phyloP scores from a whole-genome alignment of 2,797 vertebrate species.

The Nannoperca obscura region DNA sequence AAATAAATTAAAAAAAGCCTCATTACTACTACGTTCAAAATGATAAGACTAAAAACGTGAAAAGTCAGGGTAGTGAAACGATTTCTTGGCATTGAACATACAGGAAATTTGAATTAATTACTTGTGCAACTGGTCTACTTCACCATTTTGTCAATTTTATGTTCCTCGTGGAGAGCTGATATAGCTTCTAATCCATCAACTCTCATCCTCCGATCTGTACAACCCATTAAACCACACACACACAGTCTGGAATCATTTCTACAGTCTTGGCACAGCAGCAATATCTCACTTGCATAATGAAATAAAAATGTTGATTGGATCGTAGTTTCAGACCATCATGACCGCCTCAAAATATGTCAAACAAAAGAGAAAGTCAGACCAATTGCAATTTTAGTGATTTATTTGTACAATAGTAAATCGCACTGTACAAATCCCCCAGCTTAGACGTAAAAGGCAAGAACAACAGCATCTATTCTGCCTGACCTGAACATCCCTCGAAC shows the following conservation, averaged over 20 bases:
- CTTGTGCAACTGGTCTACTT: neutral
- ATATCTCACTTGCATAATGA: constrained; percentile 23
- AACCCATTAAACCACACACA: constrained; percentile 20
- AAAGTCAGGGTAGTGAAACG: neutral
- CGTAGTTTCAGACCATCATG: neutral
- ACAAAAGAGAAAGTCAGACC: constrained; percentile 36
- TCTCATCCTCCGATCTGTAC: constrained; percentile 65
- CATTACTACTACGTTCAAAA: neutral
- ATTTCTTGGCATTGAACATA: neutral
- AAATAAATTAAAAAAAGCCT: neutral
- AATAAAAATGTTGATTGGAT: constrained; percentile 1
- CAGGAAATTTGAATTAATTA: neutral
- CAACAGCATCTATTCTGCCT: constrained; percentile 65
- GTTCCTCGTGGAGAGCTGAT: neutral
- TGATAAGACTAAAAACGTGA: neutral
- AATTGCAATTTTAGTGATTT: constrained; percentile 85
- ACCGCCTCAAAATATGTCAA: constrained; percentile 15
- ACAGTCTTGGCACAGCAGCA: constrained; percentile 37
- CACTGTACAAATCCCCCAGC: constrained; percentile 79
- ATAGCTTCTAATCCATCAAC: constrained; percentile 5
- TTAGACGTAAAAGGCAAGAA: constrained; percentile 76
- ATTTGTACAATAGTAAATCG: constrained; percentile 85
- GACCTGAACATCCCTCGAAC: constrained; percentile 75
- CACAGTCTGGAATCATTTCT: constrained; percentile 12
- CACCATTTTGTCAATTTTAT: neutral